These are phyloP conservation scores for Nemapogon koenigi DNA, from an alignment of 2,888 invertebrate genomes.

Conservation along the genomic window DNA sequence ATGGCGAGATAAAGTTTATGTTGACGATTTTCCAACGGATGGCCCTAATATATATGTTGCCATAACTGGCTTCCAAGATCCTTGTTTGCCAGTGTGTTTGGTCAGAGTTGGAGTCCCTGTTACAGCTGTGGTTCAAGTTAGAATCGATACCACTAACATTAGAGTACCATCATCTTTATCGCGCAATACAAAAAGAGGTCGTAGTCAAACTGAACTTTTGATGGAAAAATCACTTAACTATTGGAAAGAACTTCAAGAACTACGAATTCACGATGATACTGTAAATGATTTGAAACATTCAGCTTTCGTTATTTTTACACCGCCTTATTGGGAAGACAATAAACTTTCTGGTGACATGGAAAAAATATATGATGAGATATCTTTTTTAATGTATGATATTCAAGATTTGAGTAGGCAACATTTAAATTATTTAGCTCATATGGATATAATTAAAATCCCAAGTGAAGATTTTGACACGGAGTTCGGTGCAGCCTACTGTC, in stretches of 20 bases:
- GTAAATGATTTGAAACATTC: constrained; percentile 39
- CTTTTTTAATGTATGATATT: constrained; percentile 57
- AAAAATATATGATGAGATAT: constrained; percentile 57
- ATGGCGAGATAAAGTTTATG: constrained; percentile 58
- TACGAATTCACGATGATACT: constrained; percentile 32
- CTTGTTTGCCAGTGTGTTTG: constrained; percentile 31
- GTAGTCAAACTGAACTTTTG: constrained; percentile 41
- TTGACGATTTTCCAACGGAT: constrained; percentile 57
- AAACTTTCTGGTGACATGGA: constrained; percentile 33
- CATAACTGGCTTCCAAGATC: constrained; percentile 54
- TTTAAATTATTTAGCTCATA: constrained; percentile 45
- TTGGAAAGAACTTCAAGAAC: constrained; percentile 42
- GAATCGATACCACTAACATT: constrained; percentile 30
- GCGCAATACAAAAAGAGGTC: constrained; percentile 38
- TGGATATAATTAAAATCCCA: constrained; percentile 41
- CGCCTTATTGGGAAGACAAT: constrained; percentile 39
- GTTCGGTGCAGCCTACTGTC: constrained; percentile 24
- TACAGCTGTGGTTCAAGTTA: constrained; percentile 43
- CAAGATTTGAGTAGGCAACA: constrained; percentile 59
- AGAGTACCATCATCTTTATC: constrained; percentile 33
- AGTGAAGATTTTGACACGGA: constrained; percentile 21
- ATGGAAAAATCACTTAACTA: constrained; percentile 33
- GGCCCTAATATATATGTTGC: constrained; percentile 63
- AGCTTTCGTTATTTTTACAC: constrained; percentile 47
- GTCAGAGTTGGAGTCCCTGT: constrained; percentile 43